Conservation (phyloP, 2,113 vertebrate species). For the crab-eating macaque (Macaca fascicularis) region T2T-MFA8v1.1 NC_088381.1:145624001-145624500, state of each 20-base stretch:
- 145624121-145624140: too few relatives aligned
- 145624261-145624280: background rate
- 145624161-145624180: too few relatives aligned
- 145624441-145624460: conserved; percentile 70
- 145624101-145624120: too few relatives aligned
- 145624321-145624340: background rate
- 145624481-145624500: conserved; percentile 48
- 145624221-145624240: background rate
- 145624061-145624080: too few relatives aligned
- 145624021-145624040: too few relatives aligned
- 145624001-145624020: too few relatives aligned
- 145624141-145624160: too few relatives aligned
- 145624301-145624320: background rate
- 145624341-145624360: background rate
- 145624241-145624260: background rate
- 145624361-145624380: background rate
- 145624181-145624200: too few relatives aligned
- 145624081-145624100: too few relatives aligned
- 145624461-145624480: conserved; percentile 81
- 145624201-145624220: background rate
- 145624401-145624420: conserved; percentile 44
- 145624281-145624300: conserved; percentile 1
- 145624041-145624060: too few relatives aligned
- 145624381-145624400: conserved; percentile 57
- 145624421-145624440: conserved; percentile 76